Conservation (phyloP, 2,797 vertebrate species). For the Acipenser oxyrinchus region DNA sequence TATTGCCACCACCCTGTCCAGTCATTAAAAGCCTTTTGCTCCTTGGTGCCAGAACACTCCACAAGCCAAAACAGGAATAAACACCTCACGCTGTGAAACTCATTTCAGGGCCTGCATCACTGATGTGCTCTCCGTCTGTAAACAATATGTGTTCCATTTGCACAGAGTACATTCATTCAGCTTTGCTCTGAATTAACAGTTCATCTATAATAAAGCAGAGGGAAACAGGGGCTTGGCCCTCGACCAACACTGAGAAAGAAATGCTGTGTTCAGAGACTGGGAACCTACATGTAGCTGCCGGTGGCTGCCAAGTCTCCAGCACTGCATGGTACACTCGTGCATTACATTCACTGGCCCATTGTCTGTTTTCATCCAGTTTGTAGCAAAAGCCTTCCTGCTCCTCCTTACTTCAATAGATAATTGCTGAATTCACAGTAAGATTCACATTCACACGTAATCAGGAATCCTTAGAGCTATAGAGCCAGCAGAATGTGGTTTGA, state of each 20-base stretch:
- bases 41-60: slow-evolving; percentile 8
- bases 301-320: slow-evolving; percentile 25
- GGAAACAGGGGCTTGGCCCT: slow-evolving; percentile 21
- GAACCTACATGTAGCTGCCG: slow-evolving; percentile 1
- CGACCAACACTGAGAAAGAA: slow-evolving; percentile 22
- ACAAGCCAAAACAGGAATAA: slow-evolving; percentile 12
- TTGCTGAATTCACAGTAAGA: slow-evolving; percentile 17
- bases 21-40: slow-evolving; percentile 15
- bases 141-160: slow-evolving; percentile 13
- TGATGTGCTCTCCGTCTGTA: slow-evolving; percentile 7
- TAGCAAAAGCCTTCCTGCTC: neutral
- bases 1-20: slow-evolving; percentile 12
- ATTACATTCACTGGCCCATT: slow-evolving; percentile 1
- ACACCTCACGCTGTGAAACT: slow-evolving; percentile 8
- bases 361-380: neutral
- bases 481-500: neutral
- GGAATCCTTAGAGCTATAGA: neutral
- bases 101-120: neutral
- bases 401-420: slow-evolving; percentile 22
- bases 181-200: slow-evolving; percentile 13
- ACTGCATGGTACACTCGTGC: slow-evolving; percentile 17
- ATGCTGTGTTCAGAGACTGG: slow-evolving; percentile 19
- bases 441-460: slow-evolving; percentile 31
- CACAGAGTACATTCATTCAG: slow-evolving; percentile 13
- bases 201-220: slow-evolving; percentile 12